phyloP scores from a whole-genome alignment of 2,888 invertebrate genomes.

The Hecatera dysodea region DNA sequence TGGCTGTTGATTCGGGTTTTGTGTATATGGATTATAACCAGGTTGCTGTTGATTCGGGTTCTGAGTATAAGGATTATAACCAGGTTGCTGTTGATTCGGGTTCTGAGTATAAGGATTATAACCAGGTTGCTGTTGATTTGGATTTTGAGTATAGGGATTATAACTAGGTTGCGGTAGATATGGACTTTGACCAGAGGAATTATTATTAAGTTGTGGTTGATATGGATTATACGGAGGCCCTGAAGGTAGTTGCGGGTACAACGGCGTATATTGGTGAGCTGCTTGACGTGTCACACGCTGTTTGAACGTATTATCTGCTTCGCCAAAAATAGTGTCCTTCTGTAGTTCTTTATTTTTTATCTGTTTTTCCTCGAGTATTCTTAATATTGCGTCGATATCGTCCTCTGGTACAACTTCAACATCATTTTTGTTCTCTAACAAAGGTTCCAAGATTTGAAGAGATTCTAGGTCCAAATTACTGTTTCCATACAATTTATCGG shows the following conservation, averaged over 20 bases:
- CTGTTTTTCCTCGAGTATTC: slow-evolving; percentile 1
- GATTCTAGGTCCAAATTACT: slow-evolving; percentile 26
- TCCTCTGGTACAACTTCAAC: slow-evolving; percentile 45
- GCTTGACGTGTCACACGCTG: slow-evolving; percentile 70
- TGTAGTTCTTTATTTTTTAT: slow-evolving; percentile 21
- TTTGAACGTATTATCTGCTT: slow-evolving; percentile 31
- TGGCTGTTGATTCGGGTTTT: slow-evolving; percentile 48
- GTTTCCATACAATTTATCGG: slow-evolving; percentile 10
- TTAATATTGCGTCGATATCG: slow-evolving; percentile 8
- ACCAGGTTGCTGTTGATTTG: slow-evolving; percentile 54
- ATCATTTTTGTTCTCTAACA: slow-evolving; percentile 23
- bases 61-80: slow-evolving; percentile 27
- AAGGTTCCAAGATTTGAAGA: slow-evolving; percentile 22
- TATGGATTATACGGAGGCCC: slow-evolving; percentile 65
- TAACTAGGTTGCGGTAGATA: slow-evolving; percentile 54
- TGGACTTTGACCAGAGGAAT: slow-evolving; percentile 54
- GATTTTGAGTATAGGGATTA: slow-evolving; percentile 48
- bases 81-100: slow-evolving; percentile 30
- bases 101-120: slow-evolving; percentile 45
- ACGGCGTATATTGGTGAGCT: slow-evolving; percentile 61
- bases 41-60: slow-evolving; percentile 52
- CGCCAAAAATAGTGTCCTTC: slow-evolving; percentile 9
- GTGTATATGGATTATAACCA: slow-evolving; percentile 33
- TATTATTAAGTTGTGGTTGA: slow-evolving; percentile 53
- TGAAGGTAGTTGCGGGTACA: slow-evolving; percentile 73